A percentile compares a stretch with the other conserved stretches of the same genome.
Conservation (phyloP, 2,888 invertebrate genomes). For the Sclerodermus sp. region DNA sequence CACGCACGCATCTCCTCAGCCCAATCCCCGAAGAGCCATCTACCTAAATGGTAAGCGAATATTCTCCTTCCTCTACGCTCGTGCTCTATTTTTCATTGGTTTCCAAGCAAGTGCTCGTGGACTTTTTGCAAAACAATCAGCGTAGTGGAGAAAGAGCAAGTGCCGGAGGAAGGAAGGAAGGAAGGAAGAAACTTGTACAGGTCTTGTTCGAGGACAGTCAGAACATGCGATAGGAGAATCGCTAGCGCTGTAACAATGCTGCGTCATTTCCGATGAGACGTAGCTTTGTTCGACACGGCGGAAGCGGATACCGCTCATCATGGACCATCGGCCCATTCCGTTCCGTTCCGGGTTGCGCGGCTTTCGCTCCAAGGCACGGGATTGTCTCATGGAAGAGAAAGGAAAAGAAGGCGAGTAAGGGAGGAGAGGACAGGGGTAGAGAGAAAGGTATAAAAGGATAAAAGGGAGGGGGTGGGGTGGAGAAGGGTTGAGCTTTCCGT, state of each 20-base stretch:
- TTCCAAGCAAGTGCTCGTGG: too few relatives aligned
- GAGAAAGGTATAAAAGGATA: too few relatives aligned
- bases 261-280: slow-evolving; percentile 46
- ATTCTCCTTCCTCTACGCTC: too few relatives aligned
- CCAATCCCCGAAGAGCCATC: too few relatives aligned
- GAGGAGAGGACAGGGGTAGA: neutral
- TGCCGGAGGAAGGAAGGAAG: neutral
- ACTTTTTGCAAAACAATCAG: too few relatives aligned
- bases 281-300: slow-evolving; percentile 50
- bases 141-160: neutral
- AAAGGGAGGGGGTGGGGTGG: slow-evolving; percentile 1
- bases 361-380: slow-evolving; percentile 23
- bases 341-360: slow-evolving; percentile 28
- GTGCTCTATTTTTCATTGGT: too few relatives aligned
- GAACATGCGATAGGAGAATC: slow-evolving; percentile 23
- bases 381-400: neutral
- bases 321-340: slow-evolving; percentile 41
- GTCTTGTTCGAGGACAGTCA: neutral
- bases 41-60: too few relatives aligned
- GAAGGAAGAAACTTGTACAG: neutral
- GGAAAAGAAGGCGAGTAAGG: slow-evolving; percentile 1
- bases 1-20: too few relatives aligned
- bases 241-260: slow-evolving; percentile 49
- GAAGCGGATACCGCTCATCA: slow-evolving; percentile 56
- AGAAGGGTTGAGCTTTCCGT: slow-evolving; percentile 15